phyloP scores from a whole-genome alignment of 2,888 invertebrate genomes.

The Tetropium fuscum region DNA sequence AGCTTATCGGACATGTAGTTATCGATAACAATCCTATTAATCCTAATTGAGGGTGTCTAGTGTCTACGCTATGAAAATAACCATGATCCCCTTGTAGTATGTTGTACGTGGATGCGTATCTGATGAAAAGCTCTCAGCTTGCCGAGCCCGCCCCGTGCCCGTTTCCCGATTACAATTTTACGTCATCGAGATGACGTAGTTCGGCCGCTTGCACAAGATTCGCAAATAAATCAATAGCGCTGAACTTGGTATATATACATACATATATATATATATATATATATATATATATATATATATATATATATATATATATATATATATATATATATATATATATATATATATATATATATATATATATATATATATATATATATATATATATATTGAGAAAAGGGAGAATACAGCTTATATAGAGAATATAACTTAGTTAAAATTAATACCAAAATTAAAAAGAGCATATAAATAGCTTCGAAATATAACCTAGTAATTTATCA shows the following conservation, averaged over 20 bases:
- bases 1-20: neutral
- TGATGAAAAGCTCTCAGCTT: constrained; percentile 23
- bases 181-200: constrained; percentile 48
- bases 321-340: too few relatives aligned
- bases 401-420: too few relatives aligned
- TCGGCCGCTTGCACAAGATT: constrained; percentile 43
- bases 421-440: too few relatives aligned
- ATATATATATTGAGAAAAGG: too few relatives aligned
- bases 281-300: too few relatives aligned
- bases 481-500: too few relatives aligned
- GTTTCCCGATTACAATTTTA: constrained; percentile 39
- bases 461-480: too few relatives aligned
- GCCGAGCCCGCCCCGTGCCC: constrained; percentile 15
- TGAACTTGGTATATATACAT: neutral
- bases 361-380: too few relatives aligned
- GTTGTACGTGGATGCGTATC: constrained; percentile 27
- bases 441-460: too few relatives aligned
- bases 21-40: constrained; percentile 5
- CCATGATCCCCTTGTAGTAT: constrained; percentile 11
- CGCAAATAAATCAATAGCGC: constrained; percentile 42
- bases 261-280: too few relatives aligned
- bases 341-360: too few relatives aligned
- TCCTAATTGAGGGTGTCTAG: constrained; percentile 4
- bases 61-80: constrained; percentile 10
- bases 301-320: too few relatives aligned